These are phyloP conservation scores for Coracias cyanogaster DNA, from an alignment of 2,797 vertebrate genomes.

Conservation along the genomic window DNA sequence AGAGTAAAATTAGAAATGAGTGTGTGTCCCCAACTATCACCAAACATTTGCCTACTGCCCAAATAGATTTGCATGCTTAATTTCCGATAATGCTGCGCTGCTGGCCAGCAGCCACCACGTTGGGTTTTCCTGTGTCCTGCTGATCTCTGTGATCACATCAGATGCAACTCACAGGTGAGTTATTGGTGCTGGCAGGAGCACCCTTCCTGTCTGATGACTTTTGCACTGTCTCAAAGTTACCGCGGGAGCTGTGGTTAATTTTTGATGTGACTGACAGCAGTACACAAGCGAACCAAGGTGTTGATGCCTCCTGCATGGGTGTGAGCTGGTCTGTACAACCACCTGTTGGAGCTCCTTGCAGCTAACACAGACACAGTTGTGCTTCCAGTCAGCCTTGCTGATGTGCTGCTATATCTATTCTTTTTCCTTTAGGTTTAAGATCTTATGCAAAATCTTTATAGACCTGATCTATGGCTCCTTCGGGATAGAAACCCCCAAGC, in stretches of 20 bases:
- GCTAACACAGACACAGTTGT: no score
- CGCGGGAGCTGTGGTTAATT: not conserved
- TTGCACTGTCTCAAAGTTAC: not conserved
- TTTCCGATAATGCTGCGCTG: not conserved
- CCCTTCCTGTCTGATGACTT: not conserved
- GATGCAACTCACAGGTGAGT: accelerated
- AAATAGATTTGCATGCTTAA: not conserved
- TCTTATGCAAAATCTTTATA: accelerated
- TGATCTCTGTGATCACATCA: accelerated
- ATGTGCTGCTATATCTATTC: not conserved
- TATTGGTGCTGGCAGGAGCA: not conserved
- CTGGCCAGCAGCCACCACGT: not conserved
- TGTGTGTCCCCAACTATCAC: not conserved
- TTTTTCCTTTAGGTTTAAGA: not conserved
- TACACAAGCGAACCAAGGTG: not conserved
- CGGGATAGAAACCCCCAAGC: not conserved
- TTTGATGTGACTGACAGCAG: not conserved
- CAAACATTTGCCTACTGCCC: not conserved
- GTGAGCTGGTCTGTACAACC: not conserved
- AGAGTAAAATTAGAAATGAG: not conserved
- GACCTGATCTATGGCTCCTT: no score
- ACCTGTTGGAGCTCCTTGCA: not conserved
- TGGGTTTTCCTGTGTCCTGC: not conserved
- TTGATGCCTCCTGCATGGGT: accelerated
- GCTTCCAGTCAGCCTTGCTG: not conserved